Conservation (phyloP, 2,888 invertebrate genomes). For the Acholoe squamosa region DNA sequence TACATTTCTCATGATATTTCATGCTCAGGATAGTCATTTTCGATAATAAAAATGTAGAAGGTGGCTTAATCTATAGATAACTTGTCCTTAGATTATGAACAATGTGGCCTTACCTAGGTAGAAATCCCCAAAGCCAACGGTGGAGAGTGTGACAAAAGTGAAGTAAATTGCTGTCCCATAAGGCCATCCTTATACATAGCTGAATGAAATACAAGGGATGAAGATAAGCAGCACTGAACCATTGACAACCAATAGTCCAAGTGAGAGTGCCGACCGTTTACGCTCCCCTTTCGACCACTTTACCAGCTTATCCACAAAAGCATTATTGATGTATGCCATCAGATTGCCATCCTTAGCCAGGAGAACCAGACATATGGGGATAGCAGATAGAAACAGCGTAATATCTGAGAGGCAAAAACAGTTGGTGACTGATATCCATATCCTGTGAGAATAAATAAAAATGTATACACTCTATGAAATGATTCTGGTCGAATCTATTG, state of each 20-base stretch:
- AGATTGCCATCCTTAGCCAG: background rate
- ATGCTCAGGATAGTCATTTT: too few species aligned
- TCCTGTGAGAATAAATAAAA: background rate
- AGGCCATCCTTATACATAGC: background rate
- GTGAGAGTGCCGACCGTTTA: background rate
- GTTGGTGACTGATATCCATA: background rate
- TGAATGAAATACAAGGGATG: background rate
- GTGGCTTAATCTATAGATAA: too few species aligned
- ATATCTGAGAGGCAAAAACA: background rate
- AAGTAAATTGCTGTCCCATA: background rate
- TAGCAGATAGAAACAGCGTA: background rate
- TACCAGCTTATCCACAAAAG: background rate
- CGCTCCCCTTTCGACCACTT: background rate
- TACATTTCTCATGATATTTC: too few species aligned
- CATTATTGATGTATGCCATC: background rate
- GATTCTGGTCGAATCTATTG: too few species aligned
- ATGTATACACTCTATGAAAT: too few species aligned
- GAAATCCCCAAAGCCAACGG: background rate
- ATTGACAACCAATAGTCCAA: background rate
- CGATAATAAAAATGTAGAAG: too few species aligned
- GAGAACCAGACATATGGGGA: background rate
- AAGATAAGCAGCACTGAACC: background rate
- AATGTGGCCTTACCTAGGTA: background rate
- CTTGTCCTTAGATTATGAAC: too few species aligned
- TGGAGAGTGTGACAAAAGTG: background rate